A percentile compares a stretch with the other conserved stretches of the same genome.
These are phyloP conservation scores for Acomys russatus DNA, from an alignment of 2,797 vertebrate species.

Conservation along the genomic window DNA sequence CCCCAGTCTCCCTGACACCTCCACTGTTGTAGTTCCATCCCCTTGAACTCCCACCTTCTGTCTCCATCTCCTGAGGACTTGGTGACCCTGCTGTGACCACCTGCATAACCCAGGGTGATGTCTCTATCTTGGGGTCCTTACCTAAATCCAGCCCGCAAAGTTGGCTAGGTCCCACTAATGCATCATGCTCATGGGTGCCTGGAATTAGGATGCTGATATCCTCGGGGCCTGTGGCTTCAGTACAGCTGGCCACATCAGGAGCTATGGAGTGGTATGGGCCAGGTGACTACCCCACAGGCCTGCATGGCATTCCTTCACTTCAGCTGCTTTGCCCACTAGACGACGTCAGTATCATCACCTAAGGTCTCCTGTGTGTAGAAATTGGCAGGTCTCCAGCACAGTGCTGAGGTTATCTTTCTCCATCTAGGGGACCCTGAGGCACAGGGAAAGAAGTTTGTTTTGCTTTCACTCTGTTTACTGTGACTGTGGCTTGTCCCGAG, in stretches of 20 bases:
- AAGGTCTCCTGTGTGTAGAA: background rate
- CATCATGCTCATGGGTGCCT: rapidly evolving
- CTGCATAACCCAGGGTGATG: background rate
- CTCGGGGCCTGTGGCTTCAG: background rate
- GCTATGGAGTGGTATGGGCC: background rate
- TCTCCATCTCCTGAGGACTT: background rate
- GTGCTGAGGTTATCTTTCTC: background rate
- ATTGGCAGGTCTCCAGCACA: too few species aligned
- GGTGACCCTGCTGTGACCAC: background rate
- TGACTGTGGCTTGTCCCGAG: background rate
- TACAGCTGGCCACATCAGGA: background rate
- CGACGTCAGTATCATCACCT: background rate
- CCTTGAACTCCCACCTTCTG: too few species aligned
- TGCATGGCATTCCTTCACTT: background rate
- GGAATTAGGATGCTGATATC: background rate
- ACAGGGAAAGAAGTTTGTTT: background rate
- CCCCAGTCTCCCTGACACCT: rapidly evolving
- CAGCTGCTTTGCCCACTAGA: background rate
- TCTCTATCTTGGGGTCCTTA: background rate
- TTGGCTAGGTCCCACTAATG: background rate
- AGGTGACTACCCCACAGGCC: background rate
- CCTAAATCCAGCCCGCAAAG: background rate
- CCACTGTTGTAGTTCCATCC: background rate
- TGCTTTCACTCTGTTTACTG: background rate
- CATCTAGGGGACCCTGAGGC: too few species aligned